Percentiles rank a stretch among this genome's conserved stretches.
Evolutionary conservation across 2,113 vertebrate genomes (phyloP).

Genomic region (Oceanodroma tethys): DNA sequence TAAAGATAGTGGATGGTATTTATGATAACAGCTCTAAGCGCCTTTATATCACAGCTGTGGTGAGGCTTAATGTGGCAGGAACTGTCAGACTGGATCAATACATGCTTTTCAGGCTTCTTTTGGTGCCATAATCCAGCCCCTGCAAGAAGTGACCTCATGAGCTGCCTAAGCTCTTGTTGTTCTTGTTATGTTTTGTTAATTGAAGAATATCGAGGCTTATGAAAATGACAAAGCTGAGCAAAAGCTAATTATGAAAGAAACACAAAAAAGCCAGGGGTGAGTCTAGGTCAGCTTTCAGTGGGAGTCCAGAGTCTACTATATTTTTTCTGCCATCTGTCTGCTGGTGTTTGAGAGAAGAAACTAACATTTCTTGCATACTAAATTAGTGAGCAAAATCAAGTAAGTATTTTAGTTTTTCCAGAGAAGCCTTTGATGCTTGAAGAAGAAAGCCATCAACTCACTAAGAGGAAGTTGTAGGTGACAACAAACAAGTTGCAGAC

Average conservation of each 20-base stretch:
- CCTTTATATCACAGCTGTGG: slow-evolving; percentile 86
- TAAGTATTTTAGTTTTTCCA: neutral
- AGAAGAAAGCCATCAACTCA: neutral
- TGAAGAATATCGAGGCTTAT: slow-evolving; percentile 77
- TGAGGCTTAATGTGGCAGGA: slow-evolving; percentile 84
- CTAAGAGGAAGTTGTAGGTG: neutral
- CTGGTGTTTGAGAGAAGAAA: slow-evolving; percentile 24
- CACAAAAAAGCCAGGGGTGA: slow-evolving; percentile 64
- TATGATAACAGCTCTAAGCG: slow-evolving; percentile 85
- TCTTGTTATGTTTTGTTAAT: slow-evolving; percentile 78
- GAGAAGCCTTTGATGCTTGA: neutral
- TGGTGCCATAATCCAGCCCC: slow-evolving; percentile 86
- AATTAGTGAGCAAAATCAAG: neutral
- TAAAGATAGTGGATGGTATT: slow-evolving; percentile 86
- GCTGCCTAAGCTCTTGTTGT: slow-evolving; percentile 82
- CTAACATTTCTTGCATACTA: neutral
- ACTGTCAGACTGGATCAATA: slow-evolving; percentile 88
- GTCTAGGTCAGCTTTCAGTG: slow-evolving; percentile 59
- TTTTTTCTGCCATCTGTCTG: slow-evolving; percentile 42
- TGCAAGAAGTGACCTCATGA: slow-evolving; percentile 88
- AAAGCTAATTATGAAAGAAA: slow-evolving; percentile 82
- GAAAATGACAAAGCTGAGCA: slow-evolving; percentile 78
- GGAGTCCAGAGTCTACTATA: neutral
- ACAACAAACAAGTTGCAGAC: neutral
- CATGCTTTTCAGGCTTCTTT: slow-evolving; percentile 87